These are phyloP conservation scores for Crossocerus cetratus DNA, from an alignment of 2,888 invertebrate species.

Conservation along the genomic window DNA sequence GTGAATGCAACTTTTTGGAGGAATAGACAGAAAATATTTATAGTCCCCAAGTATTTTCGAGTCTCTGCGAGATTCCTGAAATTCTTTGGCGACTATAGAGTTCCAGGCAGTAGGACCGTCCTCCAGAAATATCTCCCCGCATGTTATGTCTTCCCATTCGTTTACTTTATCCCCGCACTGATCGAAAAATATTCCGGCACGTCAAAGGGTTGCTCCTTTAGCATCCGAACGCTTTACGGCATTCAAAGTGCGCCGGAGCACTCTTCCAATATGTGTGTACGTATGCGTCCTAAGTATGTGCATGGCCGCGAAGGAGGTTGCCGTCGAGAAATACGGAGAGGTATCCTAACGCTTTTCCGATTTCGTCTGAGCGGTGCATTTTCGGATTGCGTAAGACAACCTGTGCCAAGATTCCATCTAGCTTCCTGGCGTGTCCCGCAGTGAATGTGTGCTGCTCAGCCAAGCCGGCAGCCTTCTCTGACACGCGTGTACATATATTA, in stretches of 20 bases:
- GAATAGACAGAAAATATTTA: background rate
- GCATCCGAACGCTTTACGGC: conserved; percentile 18
- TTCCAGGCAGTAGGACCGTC: background rate
- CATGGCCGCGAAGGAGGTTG: conserved; percentile 13
- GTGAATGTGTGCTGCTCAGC: background rate
- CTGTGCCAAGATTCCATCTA: too few species aligned
- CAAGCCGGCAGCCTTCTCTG: background rate
- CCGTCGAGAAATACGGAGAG: conserved; percentile 40
- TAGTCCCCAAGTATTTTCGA: background rate
- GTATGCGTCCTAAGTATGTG: background rate
- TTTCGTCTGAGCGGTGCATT: conserved; percentile 3
- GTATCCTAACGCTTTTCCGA: conserved; percentile 31
- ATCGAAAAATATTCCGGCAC: conserved; percentile 44
- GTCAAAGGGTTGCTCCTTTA: conserved; percentile 40
- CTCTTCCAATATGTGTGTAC: background rate
- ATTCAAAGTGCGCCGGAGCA: conserved; percentile 21
- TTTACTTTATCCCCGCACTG: conserved; percentile 34
- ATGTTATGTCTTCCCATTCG: background rate
- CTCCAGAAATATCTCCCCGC: background rate
- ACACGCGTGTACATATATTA: background rate
- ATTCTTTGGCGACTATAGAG: background rate
- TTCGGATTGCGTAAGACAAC: conserved; percentile 1
- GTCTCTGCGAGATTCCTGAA: background rate
- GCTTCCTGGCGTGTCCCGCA: background rate
- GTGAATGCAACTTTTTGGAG: too few species aligned